Percentiles rank a stretch among this genome's conserved stretches.
Evolutionary conservation across 1,140 invertebrate genomes (phyloP).

Genomic region (Cylas formicarius): DNA sequence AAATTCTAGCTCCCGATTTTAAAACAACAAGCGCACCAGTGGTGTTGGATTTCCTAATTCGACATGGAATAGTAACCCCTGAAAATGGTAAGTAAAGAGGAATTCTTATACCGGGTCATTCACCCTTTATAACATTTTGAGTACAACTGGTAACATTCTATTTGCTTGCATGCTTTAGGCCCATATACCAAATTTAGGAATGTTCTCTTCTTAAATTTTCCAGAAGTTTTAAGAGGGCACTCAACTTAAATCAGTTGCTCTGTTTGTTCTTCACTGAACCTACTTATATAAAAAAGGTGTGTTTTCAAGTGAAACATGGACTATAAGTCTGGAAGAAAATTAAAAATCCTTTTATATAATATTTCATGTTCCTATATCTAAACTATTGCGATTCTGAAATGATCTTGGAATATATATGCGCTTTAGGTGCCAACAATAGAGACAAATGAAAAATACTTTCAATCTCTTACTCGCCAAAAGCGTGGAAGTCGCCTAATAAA

Average conservation of each 20-base stretch:
- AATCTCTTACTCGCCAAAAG: too few species aligned
- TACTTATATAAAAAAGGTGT: too few species aligned
- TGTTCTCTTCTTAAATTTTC: not conserved
- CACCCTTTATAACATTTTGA: not conserved
- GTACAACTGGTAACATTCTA: not conserved
- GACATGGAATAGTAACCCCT: conserved; percentile 79
- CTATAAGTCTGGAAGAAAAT: too few species aligned
- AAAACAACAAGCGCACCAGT: conserved; percentile 90
- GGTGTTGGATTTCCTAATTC: conserved; percentile 82
- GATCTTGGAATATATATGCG: too few species aligned
- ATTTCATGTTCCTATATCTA: too few species aligned
- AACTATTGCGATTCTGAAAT: too few species aligned
- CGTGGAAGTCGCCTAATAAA: too few species aligned
- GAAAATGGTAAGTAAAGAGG: conserved; percentile 66
- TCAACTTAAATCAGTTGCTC: not conserved
- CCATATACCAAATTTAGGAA: too few species aligned
- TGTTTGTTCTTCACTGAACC: not conserved
- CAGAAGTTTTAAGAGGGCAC: not conserved
- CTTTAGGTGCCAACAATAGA: too few species aligned
- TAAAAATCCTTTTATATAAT: too few species aligned
- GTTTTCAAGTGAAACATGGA: too few species aligned
- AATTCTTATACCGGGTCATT: not conserved
- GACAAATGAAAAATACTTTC: too few species aligned
- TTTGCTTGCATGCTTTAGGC: not conserved
- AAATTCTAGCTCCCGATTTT: conserved; percentile 74